Conservation (phyloP, 2,113 vertebrate species). For the Forbesichthys agassizii region DNA sequence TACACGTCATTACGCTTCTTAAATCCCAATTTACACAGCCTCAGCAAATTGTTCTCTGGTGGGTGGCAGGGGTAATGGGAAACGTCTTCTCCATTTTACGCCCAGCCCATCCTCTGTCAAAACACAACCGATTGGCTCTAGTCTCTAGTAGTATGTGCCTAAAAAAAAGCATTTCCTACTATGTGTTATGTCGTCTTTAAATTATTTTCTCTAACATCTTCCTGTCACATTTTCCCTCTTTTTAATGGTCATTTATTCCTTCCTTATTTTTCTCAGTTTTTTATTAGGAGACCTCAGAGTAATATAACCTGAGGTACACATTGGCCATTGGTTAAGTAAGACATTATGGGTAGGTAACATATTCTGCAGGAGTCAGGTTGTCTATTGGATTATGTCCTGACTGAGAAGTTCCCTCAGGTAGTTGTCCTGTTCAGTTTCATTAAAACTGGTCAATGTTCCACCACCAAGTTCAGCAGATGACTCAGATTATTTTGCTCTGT, state of each 20-base stretch:
- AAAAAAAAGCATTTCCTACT: not conserved
- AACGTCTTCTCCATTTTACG: constrained; percentile 82
- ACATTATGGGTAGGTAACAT: constrained; percentile 39
- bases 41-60: constrained; percentile 81
- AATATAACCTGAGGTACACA: constrained; percentile 36
- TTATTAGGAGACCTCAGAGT: constrained; percentile 4
- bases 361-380: constrained; percentile 9
- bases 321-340: constrained; percentile 49
- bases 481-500: not conserved
- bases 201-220: not conserved
- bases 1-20: constrained; percentile 85
- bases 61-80: constrained; percentile 81
- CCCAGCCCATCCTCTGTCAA: constrained; percentile 64
- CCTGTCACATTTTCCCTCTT: not conserved
- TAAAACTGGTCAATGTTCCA: constrained; percentile 25
- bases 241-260: not conserved
- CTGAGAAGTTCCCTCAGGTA: constrained; percentile 20
- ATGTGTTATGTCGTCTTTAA: not conserved
- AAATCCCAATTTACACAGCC: constrained; percentile 85
- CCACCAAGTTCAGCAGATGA: not conserved
- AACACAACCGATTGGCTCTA: constrained; percentile 55
- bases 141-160: not conserved
- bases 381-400: constrained; percentile 41
- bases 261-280: not conserved
- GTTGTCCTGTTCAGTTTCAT: constrained; percentile 40